A percentile compares a stretch with the other conserved stretches of the same genome.
These are phyloP conservation scores for Remorina albescens DNA, from an alignment of 2,797 vertebrate species.

Conservation along the genomic window DNA sequence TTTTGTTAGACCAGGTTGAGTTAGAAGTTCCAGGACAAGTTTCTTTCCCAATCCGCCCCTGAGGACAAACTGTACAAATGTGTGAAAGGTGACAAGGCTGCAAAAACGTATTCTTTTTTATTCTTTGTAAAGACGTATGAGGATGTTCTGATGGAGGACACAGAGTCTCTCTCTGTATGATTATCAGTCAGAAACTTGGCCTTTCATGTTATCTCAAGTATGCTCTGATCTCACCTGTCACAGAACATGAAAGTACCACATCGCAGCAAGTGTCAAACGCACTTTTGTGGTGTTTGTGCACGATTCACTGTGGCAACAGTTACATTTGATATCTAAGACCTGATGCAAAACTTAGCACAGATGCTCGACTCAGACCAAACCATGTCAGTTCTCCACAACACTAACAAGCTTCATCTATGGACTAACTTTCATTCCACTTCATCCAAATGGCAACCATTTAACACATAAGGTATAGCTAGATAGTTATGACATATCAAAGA, in stretches of 20 bases:
- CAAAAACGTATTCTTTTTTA: neutral
- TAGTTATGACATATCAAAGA: neutral
- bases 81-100: neutral
- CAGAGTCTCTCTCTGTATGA: conserved; percentile 4
- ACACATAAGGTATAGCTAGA: neutral
- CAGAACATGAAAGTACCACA: conserved; percentile 21
- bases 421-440: neutral
- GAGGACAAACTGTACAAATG: neutral
- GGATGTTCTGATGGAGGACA: neutral
- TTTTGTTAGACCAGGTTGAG: neutral
- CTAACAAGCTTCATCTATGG: neutral
- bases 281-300: neutral
- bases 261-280: conserved; percentile 3
- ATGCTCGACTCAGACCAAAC: neutral
- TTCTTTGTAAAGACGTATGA: neutral
- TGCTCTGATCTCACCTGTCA: conserved; percentile 7
- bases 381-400: neutral
- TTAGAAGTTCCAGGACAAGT: neutral
- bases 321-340: neutral
- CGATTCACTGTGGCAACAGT: neutral
- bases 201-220: neutral
- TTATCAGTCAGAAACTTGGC: neutral
- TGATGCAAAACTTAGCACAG: neutral
- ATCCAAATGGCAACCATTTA: neutral
- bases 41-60: neutral